Base-by-base conservation (phyloP, 2,888 invertebrate genomes). In the Aromia moschata region DNA sequence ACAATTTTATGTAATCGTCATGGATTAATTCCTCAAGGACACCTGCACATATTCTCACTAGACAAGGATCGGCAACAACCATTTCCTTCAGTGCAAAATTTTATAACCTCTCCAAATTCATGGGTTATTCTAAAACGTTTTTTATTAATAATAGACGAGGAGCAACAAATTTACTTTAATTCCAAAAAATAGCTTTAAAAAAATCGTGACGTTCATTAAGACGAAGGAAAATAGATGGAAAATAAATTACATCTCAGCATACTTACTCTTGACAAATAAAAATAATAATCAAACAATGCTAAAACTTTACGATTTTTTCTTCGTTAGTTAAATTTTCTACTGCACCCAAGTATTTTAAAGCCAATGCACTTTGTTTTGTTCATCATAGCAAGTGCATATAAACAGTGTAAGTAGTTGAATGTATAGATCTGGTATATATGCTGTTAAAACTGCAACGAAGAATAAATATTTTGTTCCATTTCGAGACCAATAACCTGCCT, bases 11-110 rank as follows among this genome's bases (percentile, higher is more conserved):
- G 36, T 62, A 69, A 57, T 66, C 69, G 12, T 70, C 62, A 31
- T 70, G 64, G 33, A 70, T 65, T 5, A 70, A 55, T 61, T 69
- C 70, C 59, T 72, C 72, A 31, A 72, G 43, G 16, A 67, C 56
- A 16, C 58, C 45, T 10, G 68, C 44, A 25, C 67, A 65, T 9
- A 70, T 53, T 58, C 66, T 65, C 25, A 62, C 62, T 15, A 72
- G 43, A 31, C 67, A 65, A 2, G 67, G 65, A 41, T 70, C 65
- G 7, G 59, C 62, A 25, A 47, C 47, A 14, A 68, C 67, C 37
- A 70, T 57, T 30, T 70, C 64, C 30, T 45, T 53, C 12, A 70
- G 64, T 14, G 60, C 60, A 40, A 67, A n/a, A 66, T 18, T 49
- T 55, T 30, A 68, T 64, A n/a, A 71, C 56, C 12, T 64, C 65